Conservation (phyloP, 2,797 vertebrate genomes). For the Prunella strophiata region DNA sequence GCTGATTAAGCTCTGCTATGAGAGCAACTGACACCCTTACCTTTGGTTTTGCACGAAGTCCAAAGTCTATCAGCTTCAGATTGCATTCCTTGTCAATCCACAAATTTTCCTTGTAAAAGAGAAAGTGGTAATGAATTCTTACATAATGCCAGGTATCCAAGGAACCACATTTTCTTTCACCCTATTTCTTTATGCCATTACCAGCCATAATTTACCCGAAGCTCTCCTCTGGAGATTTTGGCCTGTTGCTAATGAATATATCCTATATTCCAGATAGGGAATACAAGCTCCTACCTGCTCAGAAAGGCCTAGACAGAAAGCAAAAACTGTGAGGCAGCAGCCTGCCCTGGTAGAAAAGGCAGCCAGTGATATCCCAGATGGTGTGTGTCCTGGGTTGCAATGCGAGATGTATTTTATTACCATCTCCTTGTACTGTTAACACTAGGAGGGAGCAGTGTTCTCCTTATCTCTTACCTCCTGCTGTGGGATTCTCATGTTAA, state of each 20-base stretch:
- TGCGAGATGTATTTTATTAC: too few species aligned
- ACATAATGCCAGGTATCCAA: background rate
- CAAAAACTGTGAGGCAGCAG: background rate
- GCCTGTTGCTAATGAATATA: background rate
- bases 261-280: background rate
- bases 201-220: background rate
- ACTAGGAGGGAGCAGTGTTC: too few species aligned
- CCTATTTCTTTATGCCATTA: background rate
- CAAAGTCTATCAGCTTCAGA: conserved; percentile 96
- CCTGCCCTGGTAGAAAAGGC: background rate
- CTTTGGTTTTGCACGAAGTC: conserved; percentile 95
- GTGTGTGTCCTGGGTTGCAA: too few species aligned
- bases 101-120: conserved; percentile 87
- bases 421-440: too few species aligned
- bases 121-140: background rate
- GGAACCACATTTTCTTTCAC: background rate
- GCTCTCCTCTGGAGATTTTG: background rate
- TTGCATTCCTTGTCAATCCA: conserved; percentile 91
- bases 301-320: background rate
- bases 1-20: background rate
- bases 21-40: conserved; percentile 66
- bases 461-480: too few species aligned
- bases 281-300: background rate
- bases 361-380: background rate
- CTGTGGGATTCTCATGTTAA: too few species aligned